Evolutionary conservation across 1,140 invertebrate genomes (phyloP).

Genomic region (Heliconius nattereri): DNA sequence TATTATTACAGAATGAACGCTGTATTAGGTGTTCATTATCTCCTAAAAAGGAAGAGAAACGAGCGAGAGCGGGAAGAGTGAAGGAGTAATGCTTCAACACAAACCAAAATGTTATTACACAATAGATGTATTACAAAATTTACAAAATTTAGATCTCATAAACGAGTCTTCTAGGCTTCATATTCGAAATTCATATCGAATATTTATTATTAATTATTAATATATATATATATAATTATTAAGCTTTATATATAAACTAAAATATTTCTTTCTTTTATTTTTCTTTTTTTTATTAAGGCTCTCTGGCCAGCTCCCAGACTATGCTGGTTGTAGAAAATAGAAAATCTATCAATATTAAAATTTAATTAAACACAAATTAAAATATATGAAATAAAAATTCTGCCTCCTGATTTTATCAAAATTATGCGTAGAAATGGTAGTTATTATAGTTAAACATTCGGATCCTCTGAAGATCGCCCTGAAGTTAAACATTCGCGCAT

Average conservation of each 20-base stretch:
- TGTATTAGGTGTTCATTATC: constrained; percentile 64
- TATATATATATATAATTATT: constrained; percentile 23
- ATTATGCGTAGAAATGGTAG: too few relatives aligned
- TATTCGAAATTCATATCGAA: background rate
- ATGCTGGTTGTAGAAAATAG: too few relatives aligned
- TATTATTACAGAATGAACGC: constrained; percentile 64
- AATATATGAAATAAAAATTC: too few relatives aligned
- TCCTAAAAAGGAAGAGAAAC: constrained; percentile 59
- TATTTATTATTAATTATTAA: constrained; percentile 15
- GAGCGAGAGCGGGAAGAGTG: constrained; percentile 54
- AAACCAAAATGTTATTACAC: background rate
- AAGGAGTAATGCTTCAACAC: constrained; percentile 23
- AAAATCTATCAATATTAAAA: too few relatives aligned
- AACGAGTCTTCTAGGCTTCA: constrained; percentile 31
- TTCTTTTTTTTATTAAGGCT: too few relatives aligned
- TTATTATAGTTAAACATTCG: too few relatives aligned
- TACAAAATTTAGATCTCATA: background rate
- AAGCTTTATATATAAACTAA: background rate
- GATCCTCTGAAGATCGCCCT: too few relatives aligned
- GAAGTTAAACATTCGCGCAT: too few relatives aligned
- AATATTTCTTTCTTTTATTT: background rate
- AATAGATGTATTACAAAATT: background rate
- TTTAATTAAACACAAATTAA: too few relatives aligned
- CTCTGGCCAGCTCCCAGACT: too few relatives aligned
- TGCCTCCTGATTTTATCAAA: too few relatives aligned